Evolutionary conservation across 2,888 invertebrate genomes (phyloP), one percentile per base, ranked within the genome.

Genomic region (Ormyrus nitidulus): DNA sequence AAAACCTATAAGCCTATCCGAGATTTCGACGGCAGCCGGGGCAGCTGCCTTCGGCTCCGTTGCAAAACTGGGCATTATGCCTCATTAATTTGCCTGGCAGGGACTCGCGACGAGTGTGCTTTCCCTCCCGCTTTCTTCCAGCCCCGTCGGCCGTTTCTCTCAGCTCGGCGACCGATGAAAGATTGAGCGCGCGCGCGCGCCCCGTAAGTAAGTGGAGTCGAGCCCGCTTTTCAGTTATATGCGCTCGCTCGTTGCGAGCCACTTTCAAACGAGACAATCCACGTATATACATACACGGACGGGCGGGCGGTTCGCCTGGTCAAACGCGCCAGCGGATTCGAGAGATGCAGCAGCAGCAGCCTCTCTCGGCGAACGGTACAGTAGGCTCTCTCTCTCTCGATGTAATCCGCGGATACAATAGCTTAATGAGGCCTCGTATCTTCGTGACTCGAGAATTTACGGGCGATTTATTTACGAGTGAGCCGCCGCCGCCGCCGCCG

Each of bases 201-300:
- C 82, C 80, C 83, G 85, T 87, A 85, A 85, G 34, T 2, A 1
- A 19, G 2, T 1, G 1, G 34, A 34, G 85, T 87, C 86, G 86
- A 86, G 85, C 84, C 85, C 85, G 88, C 88, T 89, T 89, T 88
- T 88, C 86, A 86, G 83, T 79, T 53, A 44, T 54, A 54, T 68
- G 54, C 65, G 69, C 56, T 13, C 8, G 19, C 9, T 44, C 44
- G 46, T 44, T 66, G 82, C 77, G 74, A 71, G 76, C 66, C 62
- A 73, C 69, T 77, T 75, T 83, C 64, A 85, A 87, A 86, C 83
- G 86, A 85, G 85, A 87, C 86, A 84, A 85, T 86, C 85, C 85
- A 82, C 83, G 34, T 34, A 4, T 34, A 4, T 4, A 34, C 0
- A 34, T 34, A 4, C 34, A 34, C 34, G 34, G 34, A 34, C 34